Percentiles rank a stretch among this genome's conserved stretches.
Conservation (phyloP, 2,113 vertebrate genomes). For the Tringa solitaria region DNA sequence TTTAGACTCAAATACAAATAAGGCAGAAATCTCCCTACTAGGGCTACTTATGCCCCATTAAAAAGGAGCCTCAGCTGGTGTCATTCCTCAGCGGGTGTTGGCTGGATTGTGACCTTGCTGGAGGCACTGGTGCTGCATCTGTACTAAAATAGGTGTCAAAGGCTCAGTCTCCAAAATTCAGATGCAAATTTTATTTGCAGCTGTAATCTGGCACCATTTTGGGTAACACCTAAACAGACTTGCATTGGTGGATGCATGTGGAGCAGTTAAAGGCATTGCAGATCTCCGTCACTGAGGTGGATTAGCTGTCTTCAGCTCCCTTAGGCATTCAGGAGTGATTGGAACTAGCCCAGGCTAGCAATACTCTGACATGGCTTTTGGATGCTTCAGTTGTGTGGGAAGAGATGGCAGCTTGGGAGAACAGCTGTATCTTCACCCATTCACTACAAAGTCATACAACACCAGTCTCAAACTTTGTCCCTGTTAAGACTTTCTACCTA, state of each 20-base stretch:
- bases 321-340: neutral
- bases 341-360: neutral
- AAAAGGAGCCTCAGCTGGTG: neutral
- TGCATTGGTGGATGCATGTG: neutral
- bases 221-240: neutral
- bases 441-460: neutral
- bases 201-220: neutral
- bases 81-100: neutral
- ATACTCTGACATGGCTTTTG: neutral
- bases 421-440: neutral
- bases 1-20: neutral
- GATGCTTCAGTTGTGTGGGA: neutral
- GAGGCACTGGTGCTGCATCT: neutral
- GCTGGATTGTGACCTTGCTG: neutral
- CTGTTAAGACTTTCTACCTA: neutral
- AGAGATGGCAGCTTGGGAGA: neutral
- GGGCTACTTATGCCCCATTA: neutral
- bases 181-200: neutral
- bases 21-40: neutral
- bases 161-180: neutral
- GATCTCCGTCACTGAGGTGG: neutral
- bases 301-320: neutral
- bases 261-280: neutral
- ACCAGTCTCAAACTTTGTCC: neutral
- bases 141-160: neutral